A percentile compares a stretch with the other conserved stretches of the same genome.
Evolutionary conservation across 2,113 vertebrate species (phyloP).

Genomic region (Ophiodon elongatus): DNA sequence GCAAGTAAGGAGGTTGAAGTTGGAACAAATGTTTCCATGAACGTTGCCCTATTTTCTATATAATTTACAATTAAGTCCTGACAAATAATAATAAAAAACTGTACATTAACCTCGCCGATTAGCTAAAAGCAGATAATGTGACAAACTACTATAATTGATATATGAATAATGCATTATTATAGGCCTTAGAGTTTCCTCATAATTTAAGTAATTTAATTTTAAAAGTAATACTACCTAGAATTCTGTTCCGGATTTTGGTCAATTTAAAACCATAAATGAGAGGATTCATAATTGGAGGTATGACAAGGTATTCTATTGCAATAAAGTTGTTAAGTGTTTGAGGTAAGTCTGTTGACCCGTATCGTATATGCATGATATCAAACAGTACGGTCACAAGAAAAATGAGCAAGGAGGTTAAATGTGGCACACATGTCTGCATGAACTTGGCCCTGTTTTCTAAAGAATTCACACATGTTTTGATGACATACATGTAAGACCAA

Average conservation of each 20-base stretch:
- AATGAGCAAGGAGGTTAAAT: constrained; percentile 51
- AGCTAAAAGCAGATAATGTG: too few relatives aligned
- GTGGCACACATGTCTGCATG: constrained; percentile 71
- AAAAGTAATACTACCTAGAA: neutral
- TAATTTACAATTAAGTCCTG: too few relatives aligned
- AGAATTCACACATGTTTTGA: constrained; percentile 52
- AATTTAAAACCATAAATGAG: constrained; percentile 70
- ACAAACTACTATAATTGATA: too few relatives aligned
- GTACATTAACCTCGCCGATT: too few relatives aligned
- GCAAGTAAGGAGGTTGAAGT: too few relatives aligned
- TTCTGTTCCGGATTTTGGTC: constrained; percentile 40
- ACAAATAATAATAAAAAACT: too few relatives aligned
- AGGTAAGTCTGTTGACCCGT: constrained; percentile 26
- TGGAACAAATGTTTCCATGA: too few relatives aligned
- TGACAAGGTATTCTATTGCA: constrained; percentile 57
- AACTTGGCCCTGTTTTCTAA: constrained; percentile 59
- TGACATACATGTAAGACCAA: constrained; percentile 64
- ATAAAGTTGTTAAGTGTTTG: constrained; percentile 42
- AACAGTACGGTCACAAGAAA: constrained; percentile 25
- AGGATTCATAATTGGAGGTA: constrained; percentile 73
- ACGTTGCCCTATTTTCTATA: too few relatives aligned
- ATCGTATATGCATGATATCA: constrained; percentile 21
- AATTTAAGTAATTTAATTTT: too few relatives aligned
- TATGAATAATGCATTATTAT: too few relatives aligned
- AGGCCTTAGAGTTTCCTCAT: too few relatives aligned